Conservation (phyloP, 2,888 invertebrate species). For the Diloba caeruleocephala region DNA sequence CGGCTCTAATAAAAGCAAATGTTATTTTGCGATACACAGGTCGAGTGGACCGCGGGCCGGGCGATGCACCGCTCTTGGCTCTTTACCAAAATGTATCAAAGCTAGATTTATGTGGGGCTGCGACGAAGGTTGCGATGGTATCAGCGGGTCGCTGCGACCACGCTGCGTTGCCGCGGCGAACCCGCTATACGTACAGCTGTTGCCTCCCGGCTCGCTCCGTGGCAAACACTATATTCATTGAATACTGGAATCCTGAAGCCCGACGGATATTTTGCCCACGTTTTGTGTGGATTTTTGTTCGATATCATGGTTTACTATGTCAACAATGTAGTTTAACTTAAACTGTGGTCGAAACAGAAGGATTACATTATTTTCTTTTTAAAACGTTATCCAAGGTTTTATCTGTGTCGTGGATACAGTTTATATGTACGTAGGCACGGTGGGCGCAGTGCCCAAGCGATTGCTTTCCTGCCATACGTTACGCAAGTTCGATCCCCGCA, state of each 20-base stretch:
- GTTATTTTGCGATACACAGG: constrained; percentile 66
- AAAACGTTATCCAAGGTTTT: not conserved
- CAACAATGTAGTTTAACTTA: not conserved
- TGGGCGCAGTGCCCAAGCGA: no score
- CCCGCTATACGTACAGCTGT: constrained; percentile 26
- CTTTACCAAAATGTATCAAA: constrained; percentile 87
- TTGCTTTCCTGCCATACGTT: no score
- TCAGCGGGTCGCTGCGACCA: constrained; percentile 60
- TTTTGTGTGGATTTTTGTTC: constrained; percentile 23
- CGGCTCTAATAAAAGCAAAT: constrained; percentile 65
- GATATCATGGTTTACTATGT: constrained; percentile 18
- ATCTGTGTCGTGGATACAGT: no score
- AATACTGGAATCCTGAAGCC: constrained; percentile 19
- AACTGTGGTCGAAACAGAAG: no score
- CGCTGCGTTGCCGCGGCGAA: constrained; percentile 48
- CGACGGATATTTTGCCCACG: constrained; percentile 14
- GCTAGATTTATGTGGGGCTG: constrained; percentile 84
- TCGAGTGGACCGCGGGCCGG: constrained; percentile 61
- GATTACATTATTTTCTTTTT: no score
- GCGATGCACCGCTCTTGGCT: constrained; percentile 78
- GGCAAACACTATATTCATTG: constrained; percentile 33
- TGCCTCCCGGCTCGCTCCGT: constrained; percentile 27
- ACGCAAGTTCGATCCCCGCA: no score
- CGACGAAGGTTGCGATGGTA: constrained; percentile 85
- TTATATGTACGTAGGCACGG: no score